Conservation (phyloP, 2,113 vertebrate genomes). For the Plectropomus leopardus region DNA sequence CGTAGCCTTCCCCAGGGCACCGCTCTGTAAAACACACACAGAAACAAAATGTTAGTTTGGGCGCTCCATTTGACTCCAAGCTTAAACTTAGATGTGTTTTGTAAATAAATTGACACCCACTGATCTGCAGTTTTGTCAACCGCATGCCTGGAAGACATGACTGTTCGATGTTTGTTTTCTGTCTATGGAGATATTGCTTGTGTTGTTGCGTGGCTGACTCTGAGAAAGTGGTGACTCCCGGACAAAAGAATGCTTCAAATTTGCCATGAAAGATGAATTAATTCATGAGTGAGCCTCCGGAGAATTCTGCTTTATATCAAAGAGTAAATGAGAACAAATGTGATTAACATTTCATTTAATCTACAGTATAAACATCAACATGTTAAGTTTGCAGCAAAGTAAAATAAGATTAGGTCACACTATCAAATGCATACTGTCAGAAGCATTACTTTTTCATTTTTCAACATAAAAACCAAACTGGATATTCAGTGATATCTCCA, state of each 20-base stretch:
- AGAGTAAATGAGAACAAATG: slow-evolving; percentile 20
- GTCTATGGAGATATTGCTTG: slow-evolving; percentile 42
- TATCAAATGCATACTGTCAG: background rate
- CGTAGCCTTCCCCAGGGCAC: slow-evolving; percentile 57
- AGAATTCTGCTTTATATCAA: slow-evolving; percentile 13
- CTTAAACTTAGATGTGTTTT: slow-evolving; percentile 55
- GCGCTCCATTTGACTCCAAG: slow-evolving; percentile 60
- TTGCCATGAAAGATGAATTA: slow-evolving; percentile 6
- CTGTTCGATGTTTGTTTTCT: slow-evolving; percentile 51
- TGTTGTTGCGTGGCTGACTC: slow-evolving; percentile 27
- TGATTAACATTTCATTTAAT: slow-evolving; percentile 15
- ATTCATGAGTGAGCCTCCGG: background rate
- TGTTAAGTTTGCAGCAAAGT: background rate
- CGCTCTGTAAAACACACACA: slow-evolving; percentile 9
- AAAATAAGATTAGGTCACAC: background rate
- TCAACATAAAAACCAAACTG: background rate
- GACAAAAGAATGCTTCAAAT: slow-evolving; percentile 23
- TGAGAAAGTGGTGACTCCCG: slow-evolving; percentile 22
- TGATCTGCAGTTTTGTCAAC: slow-evolving; percentile 58
- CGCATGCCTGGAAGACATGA: slow-evolving; percentile 58
- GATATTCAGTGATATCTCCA: background rate
- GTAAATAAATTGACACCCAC: slow-evolving; percentile 65
- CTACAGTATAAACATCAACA: background rate
- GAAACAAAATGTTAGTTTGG: slow-evolving; percentile 48
- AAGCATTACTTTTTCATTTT: background rate